These are phyloP conservation scores for Tenualosa thibaudeaui DNA, from an alignment of 2,797 vertebrate species.

Conservation along the genomic window DNA sequence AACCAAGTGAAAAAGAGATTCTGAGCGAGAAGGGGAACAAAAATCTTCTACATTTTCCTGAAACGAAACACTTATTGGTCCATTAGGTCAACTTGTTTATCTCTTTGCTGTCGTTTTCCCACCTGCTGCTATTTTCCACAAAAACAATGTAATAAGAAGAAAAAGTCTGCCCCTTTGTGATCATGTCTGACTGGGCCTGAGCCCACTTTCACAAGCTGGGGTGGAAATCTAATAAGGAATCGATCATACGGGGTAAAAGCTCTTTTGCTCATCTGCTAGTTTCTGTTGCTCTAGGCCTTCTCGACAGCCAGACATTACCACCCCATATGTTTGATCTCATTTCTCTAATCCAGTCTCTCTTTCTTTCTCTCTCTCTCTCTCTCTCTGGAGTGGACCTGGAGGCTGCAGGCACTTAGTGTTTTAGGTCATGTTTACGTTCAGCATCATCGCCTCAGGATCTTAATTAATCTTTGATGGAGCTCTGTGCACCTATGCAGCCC, in stretches of 20 bases:
- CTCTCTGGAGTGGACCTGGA: not conserved
- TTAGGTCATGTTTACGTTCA: not conserved
- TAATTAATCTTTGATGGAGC: not conserved
- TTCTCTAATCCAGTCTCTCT: not conserved
- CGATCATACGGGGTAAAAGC: not conserved
- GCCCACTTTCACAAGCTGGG: not conserved
- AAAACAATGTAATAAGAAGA: not conserved
- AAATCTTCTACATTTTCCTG: not conserved
- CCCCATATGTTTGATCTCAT: not conserved
- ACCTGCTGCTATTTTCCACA: not conserved
- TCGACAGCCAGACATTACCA: not conserved
- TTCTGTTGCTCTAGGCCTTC: not conserved
- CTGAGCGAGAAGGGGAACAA: not conserved
- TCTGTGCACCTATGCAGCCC: not conserved
- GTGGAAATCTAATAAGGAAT: slow-evolving; percentile 1
- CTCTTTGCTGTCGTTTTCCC: not conserved
- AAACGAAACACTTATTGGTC: not conserved
- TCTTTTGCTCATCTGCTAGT: not conserved
- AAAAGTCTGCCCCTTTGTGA: not conserved
- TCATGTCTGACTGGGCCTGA: not conserved
- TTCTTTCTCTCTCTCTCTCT: not conserved
- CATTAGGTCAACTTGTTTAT: not conserved
- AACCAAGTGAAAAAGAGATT: not conserved
- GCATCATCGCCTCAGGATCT: not conserved
- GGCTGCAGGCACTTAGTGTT: not conserved